Conservation (phyloP, 2,888 invertebrate species). For the Caradrina kadenii region DNA sequence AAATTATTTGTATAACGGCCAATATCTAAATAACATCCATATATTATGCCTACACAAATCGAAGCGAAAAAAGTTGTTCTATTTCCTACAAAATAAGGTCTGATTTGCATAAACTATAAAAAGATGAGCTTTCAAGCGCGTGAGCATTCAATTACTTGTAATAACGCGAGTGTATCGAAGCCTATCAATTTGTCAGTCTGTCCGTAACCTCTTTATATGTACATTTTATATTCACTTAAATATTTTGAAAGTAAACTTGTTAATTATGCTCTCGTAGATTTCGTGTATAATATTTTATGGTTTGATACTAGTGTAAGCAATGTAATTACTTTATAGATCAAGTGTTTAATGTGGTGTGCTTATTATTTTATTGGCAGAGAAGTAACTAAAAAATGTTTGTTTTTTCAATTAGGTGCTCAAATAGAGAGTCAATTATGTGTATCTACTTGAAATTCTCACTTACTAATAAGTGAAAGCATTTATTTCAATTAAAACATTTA, state of each 20-base stretch:
- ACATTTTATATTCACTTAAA: constrained; percentile 77
- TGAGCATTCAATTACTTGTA: constrained; percentile 85
- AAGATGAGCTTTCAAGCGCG: constrained; percentile 71
- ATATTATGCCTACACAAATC: constrained; percentile 7
- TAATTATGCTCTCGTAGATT: constrained; percentile 85
- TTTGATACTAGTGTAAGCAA: constrained; percentile 48
- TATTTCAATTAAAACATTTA: too few relatives aligned
- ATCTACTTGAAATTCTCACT: neutral
- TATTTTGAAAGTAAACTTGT: constrained; percentile 85
- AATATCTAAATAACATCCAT: constrained; percentile 33
- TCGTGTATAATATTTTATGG: constrained; percentile 78
- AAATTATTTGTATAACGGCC: constrained; percentile 59
- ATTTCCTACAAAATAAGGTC: constrained; percentile 36
- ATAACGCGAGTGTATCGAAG: constrained; percentile 80
- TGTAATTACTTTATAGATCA: constrained; percentile 28
- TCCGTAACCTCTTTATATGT: constrained; percentile 70
- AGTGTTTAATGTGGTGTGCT: constrained; percentile 8
- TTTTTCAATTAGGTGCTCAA: constrained; percentile 16
- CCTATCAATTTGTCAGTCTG: constrained; percentile 83
- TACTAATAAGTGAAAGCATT: neutral
- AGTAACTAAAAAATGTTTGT: constrained; percentile 19
- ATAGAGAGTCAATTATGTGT: neutral
- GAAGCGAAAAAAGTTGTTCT: constrained; percentile 4
- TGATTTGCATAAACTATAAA: constrained; percentile 35
- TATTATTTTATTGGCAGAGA: constrained; percentile 38